These are phyloP conservation scores for Cecidostiba fungosa DNA, from an alignment of 2,888 invertebrate genomes.

Conservation along the genomic window DNA sequence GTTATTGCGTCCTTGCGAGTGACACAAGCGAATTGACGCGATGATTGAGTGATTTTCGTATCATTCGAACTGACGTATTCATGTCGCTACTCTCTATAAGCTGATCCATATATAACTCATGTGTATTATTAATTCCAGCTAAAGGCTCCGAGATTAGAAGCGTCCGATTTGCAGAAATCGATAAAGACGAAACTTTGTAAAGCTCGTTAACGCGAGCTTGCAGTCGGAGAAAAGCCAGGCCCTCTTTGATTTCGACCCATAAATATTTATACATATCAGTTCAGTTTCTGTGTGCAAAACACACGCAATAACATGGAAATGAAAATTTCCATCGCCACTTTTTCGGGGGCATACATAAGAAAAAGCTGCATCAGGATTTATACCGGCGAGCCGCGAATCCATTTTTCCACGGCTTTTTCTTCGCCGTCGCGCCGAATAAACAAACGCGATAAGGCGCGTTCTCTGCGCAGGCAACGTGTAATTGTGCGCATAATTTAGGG, in stretches of 20 bases:
- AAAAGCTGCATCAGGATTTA: neutral
- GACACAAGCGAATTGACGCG: too few relatives aligned
- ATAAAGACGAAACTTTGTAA: neutral
- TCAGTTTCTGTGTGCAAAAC: too few relatives aligned
- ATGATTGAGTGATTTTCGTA: too few relatives aligned
- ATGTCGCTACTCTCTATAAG: too few relatives aligned
- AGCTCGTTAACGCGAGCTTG: neutral
- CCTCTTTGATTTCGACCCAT: slow-evolving; percentile 42
- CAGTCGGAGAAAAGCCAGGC: slow-evolving; percentile 32
- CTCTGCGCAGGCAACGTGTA: slow-evolving; percentile 65
- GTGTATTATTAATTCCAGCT: too few relatives aligned
- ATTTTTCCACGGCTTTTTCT: slow-evolving; percentile 30
- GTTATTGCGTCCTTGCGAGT: too few relatives aligned
- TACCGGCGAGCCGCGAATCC: neutral
- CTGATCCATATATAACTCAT: too few relatives aligned
- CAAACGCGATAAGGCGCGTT: slow-evolving; percentile 33
- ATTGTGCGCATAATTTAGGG: slow-evolving; percentile 77
- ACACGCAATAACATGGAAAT: slow-evolving; percentile 5
- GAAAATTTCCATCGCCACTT: neutral
- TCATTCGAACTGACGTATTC: too few relatives aligned
- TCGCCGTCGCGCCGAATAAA: slow-evolving; percentile 35
- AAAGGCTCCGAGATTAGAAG: neutral
- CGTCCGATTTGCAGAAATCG: neutral
- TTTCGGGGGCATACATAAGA: neutral
- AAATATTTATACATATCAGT: slow-evolving; percentile 55